phyloP scores from a whole-genome alignment of 2,888 invertebrate species.

The Myopa tessellatipennis region DNA sequence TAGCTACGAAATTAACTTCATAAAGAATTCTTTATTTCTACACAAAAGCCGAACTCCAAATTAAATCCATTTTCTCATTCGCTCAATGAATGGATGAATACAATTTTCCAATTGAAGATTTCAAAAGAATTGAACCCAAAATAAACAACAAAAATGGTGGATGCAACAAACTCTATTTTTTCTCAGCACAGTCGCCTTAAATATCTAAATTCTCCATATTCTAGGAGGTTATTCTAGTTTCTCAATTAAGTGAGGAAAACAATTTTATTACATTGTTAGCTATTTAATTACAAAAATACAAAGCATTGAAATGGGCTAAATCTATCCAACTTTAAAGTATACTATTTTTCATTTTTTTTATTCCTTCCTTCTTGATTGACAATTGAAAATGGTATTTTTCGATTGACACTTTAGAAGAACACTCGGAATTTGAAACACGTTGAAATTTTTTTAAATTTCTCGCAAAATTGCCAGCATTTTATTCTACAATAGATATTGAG shows the following conservation, averaged over 20 bases:
- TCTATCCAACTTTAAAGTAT: neutral
- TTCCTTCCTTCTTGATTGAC: neutral
- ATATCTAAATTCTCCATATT: neutral
- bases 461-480: too few relatives aligned
- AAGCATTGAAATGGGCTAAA: constrained; percentile 7
- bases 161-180: neutral
- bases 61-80: neutral
- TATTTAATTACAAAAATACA: neutral
- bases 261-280: too few relatives aligned
- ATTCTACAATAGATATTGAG: too few relatives aligned
- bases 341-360: neutral
- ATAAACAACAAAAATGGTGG: constrained; percentile 34
- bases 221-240: neutral
- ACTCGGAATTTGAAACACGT: too few relatives aligned
- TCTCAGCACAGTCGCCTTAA: neutral
- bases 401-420: too few relatives aligned
- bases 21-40: neutral
- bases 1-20: neutral
- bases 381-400: too few relatives aligned
- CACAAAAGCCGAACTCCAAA: neutral
- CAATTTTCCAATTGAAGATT: constrained; percentile 21
- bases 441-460: too few relatives aligned
- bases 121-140: constrained; percentile 10
- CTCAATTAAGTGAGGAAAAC: too few relatives aligned
- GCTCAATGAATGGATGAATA: constrained; percentile 1